Evolutionary conservation across 2,888 invertebrate species (phyloP).

Genomic region (Neuroscelio doddi): DNA sequence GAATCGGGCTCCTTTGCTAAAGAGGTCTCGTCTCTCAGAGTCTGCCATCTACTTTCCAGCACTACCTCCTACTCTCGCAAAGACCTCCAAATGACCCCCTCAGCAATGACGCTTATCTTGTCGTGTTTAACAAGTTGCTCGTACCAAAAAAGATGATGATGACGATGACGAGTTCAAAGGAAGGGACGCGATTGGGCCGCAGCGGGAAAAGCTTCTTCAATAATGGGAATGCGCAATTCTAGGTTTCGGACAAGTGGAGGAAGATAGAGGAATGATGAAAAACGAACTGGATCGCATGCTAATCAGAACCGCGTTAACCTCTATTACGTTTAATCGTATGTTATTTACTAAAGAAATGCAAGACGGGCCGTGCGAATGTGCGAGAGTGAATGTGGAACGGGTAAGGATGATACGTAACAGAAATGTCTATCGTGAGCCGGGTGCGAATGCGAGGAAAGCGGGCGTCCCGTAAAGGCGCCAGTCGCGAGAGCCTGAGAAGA

Average conservation of each 20-base stretch:
- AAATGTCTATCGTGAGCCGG: too few species aligned
- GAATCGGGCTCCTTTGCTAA: too few species aligned
- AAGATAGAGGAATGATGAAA: constrained; percentile 33
- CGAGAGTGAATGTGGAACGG: constrained; percentile 38
- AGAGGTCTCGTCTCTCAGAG: constrained; percentile 80
- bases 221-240: constrained; percentile 64
- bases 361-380: constrained; percentile 41
- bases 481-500: constrained; percentile 44
- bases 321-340: constrained; percentile 70
- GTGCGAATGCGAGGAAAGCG: constrained; percentile 37
- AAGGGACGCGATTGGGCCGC: constrained; percentile 43
- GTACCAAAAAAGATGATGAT: constrained; percentile 65
- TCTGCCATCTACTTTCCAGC: constrained; percentile 67
- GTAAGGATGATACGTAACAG: too few species aligned
- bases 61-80: constrained; percentile 61
- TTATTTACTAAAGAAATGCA: constrained; percentile 67
- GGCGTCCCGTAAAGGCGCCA: constrained; percentile 22
- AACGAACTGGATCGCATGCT: constrained; percentile 68
- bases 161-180: constrained; percentile 53
- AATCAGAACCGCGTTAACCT: constrained; percentile 73
- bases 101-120: constrained; percentile 71
- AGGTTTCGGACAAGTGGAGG: constrained; percentile 18
- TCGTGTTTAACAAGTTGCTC: constrained; percentile 72
- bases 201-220: constrained; percentile 21
- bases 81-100: constrained; percentile 59